A percentile compares a stretch with the other conserved stretches of the same genome.
Conservation (phyloP, 2,113 vertebrate species). For the Nerophis lumbriciformis region DNA sequence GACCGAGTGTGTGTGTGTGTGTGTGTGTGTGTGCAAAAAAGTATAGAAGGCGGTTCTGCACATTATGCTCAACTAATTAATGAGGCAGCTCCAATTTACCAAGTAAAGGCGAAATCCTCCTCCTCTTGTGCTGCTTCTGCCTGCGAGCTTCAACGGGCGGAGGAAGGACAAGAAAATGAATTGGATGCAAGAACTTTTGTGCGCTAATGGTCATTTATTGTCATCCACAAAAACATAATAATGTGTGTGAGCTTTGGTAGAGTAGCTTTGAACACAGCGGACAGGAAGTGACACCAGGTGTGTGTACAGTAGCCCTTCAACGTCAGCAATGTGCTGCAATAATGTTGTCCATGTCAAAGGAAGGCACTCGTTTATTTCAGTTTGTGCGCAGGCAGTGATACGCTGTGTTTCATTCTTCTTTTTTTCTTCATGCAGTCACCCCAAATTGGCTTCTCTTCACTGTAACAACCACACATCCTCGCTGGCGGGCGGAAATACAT, state of each 20-base stretch:
- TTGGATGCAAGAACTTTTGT: not conserved
- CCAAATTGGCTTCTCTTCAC: not conserved
- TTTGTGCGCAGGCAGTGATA: slow-evolving; percentile 61
- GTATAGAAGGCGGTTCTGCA: slow-evolving; percentile 22
- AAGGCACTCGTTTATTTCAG: slow-evolving; percentile 39
- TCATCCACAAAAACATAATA: slow-evolving; percentile 65
- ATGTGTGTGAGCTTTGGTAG: slow-evolving; percentile 72
- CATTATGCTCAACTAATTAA: slow-evolving; percentile 58
- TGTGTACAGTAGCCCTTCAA: slow-evolving; percentile 27
- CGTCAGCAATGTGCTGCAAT: slow-evolving; percentile 16
- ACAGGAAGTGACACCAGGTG: not conserved
- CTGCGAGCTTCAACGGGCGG: slow-evolving; percentile 1
- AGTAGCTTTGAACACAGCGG: slow-evolving; percentile 46
- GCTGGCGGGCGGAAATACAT: not conserved
- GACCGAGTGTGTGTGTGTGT: slow-evolving; percentile 11
- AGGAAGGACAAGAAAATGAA: slow-evolving; percentile 9
- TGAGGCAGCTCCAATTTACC: slow-evolving; percentile 42
- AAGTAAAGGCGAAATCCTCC: slow-evolving; percentile 31
- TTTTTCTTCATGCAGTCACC: not conserved
- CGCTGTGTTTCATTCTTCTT: slow-evolving; percentile 40
- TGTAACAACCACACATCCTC: slow-evolving; percentile 13
- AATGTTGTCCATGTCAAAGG: slow-evolving; percentile 28
- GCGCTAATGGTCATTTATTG: slow-evolving; percentile 61
- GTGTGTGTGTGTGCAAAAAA: not conserved
- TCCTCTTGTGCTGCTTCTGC: slow-evolving; percentile 2